Evolutionary conservation across 2,113 vertebrate species (phyloP), one percentile per base, ranked within the genome.

Genomic region (Zeus faber): DNA sequence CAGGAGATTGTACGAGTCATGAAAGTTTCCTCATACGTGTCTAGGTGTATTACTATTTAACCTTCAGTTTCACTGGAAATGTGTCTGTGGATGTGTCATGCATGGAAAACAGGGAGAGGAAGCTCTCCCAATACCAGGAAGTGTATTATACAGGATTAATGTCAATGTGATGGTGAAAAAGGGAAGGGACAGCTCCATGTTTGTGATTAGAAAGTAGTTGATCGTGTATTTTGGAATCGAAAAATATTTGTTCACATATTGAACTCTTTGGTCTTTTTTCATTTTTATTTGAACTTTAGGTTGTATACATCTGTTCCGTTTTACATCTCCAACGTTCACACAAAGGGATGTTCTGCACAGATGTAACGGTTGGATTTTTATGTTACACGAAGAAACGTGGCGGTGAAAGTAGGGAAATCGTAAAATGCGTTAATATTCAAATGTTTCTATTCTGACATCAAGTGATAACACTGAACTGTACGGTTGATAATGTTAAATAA

Each of bases 391-490:
- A 1, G 57, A 61, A 65, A 18, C 18, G 47, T 49, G 8, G 18
- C 8, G 70, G 68, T 65, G 65, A 74, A 74, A 54, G 52, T 4
- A 58, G 45, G 60, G 68, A 76, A 76, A 49, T 73, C 31, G 67
- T 54, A 45, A 16, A 45, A 18, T 23, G 1, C 56, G 31, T 40
- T 51, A 11, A 2, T 22, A 25, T 65, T 62, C n/a, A n/a, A n/a
- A n/a, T n/a, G n/a, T n/a, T n/a, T n/a, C 44, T 6, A 26, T 31
- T 52, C 44, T 56, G 49, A 16, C 39, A 7, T 3, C 16, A n/a
- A 41, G 17, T n/a, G 22, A 20, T 10, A 44, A 44, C 20, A 43
- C 40, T 43, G n/a, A 5, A 20, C 18, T 43, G 40, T 17, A 18
- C 26, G 23, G n/a, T 26, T 45, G 11, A 23, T 18, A 10, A 22